Evolutionary conservation across 37 sponge, comb jelly and placozoan species (phyloP).

Genomic region (Halisarca cf. caerulea): DNA sequence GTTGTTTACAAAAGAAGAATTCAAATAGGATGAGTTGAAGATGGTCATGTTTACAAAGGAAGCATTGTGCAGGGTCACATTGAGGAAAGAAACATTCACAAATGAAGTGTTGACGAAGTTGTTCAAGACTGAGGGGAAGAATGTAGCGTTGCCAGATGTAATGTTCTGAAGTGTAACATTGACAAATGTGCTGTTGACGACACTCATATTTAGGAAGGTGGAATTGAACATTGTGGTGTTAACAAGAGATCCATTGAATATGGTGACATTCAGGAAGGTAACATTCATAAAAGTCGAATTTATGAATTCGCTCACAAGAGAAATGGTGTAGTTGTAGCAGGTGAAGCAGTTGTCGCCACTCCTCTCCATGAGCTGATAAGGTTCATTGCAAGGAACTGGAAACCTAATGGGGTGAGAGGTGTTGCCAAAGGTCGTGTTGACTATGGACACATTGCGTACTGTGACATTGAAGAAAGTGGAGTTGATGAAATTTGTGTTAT

Average conservation of each 20-base stretch:
- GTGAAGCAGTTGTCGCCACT: not conserved
- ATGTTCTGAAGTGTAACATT: not conserved
- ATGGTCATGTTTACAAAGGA: not conserved
- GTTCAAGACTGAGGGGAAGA: not conserved
- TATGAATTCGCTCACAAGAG: not conserved
- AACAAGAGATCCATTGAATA: not conserved
- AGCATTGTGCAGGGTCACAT: not conserved
- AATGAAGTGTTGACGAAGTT: not conserved
- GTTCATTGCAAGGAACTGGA: not conserved
- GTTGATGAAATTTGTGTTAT: constrained; percentile 7
- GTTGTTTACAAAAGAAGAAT: not conserved
- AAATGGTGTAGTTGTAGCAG: constrained; percentile 4
- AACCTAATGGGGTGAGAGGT: not conserved
- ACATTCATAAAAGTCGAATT: constrained; percentile 4
- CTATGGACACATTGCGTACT: not conserved
- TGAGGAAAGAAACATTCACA: not conserved
- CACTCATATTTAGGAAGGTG: not conserved
- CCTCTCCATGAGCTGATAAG: not conserved
- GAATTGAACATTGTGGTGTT: constrained; percentile 13
- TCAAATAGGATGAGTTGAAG: not conserved
- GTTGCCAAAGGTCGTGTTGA: not conserved
- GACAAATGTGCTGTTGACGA: not conserved
- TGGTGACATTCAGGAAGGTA: constrained; percentile 15
- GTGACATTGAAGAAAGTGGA: not conserved
- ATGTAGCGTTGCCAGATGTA: too few species aligned